A percentile compares a stretch with the other conserved stretches of the same genome.
These are phyloP conservation scores for Paramormyrops kingsleyae DNA, from an alignment of 2,113 vertebrate species.

Conservation along the genomic window DNA sequence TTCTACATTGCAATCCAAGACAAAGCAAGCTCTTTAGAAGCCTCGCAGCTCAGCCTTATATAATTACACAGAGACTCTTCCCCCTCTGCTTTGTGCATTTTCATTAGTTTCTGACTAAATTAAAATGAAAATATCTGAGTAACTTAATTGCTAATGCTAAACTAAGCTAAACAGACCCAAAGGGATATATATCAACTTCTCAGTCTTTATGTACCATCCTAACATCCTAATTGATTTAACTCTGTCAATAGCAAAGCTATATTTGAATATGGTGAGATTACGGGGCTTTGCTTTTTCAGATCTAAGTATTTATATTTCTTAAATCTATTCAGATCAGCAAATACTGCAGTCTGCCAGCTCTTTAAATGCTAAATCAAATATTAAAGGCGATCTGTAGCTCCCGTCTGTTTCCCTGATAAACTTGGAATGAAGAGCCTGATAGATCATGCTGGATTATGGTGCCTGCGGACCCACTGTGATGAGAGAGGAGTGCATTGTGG, in stretches of 20 bases:
- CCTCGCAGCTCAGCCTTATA: neutral
- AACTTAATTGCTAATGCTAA: neutral
- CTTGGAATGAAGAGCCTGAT: neutral
- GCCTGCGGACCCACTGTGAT: neutral
- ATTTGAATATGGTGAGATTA: neutral
- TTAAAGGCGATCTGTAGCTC: neutral
- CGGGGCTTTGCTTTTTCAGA: neutral
- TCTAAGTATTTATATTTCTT: neutral
- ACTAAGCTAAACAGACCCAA: neutral
- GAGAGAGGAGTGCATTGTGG: neutral
- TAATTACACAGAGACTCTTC: neutral
- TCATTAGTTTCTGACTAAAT: neutral
- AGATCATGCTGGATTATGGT: neutral
- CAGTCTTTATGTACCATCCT: neutral
- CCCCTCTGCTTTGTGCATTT: neutral
- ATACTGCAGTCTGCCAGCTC: neutral
- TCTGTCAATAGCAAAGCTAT: neutral
- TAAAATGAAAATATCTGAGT: neutral
- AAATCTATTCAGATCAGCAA: neutral
- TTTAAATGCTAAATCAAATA: constrained; percentile 5
- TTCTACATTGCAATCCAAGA: neutral
- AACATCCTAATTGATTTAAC: neutral
- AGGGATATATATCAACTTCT: neutral
- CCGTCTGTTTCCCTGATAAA: neutral
- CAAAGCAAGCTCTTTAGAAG: neutral